Conservation (phyloP, 2,888 invertebrate genomes). For the Chymomyza amoena region DNA sequence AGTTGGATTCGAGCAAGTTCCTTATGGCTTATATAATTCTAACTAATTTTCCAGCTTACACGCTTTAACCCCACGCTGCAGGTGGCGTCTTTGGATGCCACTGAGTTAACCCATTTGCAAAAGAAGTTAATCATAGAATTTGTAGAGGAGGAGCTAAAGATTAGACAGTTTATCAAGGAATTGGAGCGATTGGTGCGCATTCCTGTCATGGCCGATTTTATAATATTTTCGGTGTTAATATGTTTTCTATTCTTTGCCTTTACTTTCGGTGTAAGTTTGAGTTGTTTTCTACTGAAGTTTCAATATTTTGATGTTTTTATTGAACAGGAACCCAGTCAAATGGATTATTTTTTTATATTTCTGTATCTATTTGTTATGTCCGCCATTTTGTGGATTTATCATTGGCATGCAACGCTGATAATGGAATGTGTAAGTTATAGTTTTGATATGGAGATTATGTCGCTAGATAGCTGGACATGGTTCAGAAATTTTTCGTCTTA, state of each 20-base stretch:
- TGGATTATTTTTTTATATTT: constrained; percentile 66
- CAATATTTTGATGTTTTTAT: not conserved
- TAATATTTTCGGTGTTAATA: constrained; percentile 69
- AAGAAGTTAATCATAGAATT: constrained; percentile 53
- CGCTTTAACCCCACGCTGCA: constrained; percentile 8
- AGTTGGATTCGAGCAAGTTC: constrained; percentile 25
- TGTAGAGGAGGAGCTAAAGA: constrained; percentile 54
- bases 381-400: constrained; percentile 66
- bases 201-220: constrained; percentile 71
- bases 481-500: too few relatives aligned
- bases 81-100: not conserved
- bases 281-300: not conserved
- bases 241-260: constrained; percentile 71
- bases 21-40: not conserved
- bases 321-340: constrained; percentile 52
- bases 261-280: constrained; percentile 54
- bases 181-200: constrained; percentile 56
- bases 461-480: too few relatives aligned
- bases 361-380: constrained; percentile 65
- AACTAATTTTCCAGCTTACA: not conserved
- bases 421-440: constrained; percentile 51
- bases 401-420: constrained; percentile 74
- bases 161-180: constrained; percentile 53
- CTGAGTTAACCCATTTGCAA: constrained; percentile 44
- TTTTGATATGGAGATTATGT: not conserved